Base-by-base conservation (phyloP, 2,113 vertebrate genomes). In the Silurus glanis region DNA sequence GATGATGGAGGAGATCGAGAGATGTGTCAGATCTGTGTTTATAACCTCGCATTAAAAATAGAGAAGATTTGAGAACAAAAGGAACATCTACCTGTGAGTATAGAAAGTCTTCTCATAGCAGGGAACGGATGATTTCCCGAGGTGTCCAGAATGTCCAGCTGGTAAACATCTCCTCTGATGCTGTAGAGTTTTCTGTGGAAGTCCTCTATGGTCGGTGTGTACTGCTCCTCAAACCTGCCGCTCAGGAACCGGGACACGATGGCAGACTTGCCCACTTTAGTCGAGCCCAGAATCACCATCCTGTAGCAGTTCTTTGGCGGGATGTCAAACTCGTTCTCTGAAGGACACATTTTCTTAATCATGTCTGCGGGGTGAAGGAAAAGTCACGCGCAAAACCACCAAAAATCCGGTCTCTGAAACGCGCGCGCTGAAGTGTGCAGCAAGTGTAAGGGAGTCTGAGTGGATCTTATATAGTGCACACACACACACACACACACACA, bases 151-250 rank as follows among this genome's bases (percentile, higher is more conserved):
- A 99, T 98, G 92, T 99, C 98, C 4, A 99, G 96, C 93, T 98
- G 98, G 91, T 99, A 99, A 49, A 98, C 96, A 85, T 98, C 97
- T 1, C 98, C 98, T 0, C 97, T 96, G 93, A 99, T 99, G 94
- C 96, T 98, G 95, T 99, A 99, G 91, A 99, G 95, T 94, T 99
- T 99, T 94, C 98, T 96, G 95, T 99, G 98, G 92, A 99, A 99
- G 93, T 99, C 97, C 93, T 99, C 98, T 78, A 99, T 99, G 87
- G 98, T 99, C 85, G 98, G 98, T 0, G 98, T 99, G 96, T 99
- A 99, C 86, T 98, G 94, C 82, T 99, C 98, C 12, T 99, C 98
- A 86, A 99, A 99, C 90, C 95, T 95, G 67, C 97, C 97, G 25
- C 94, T 98, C 90, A 99, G 95, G 92, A 99, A 99, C 80, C 97